Evolutionary conservation across 2,797 vertebrate species (phyloP), one percentile per base, ranked within the genome.

Genomic region (Sebastes diaconus): DNA sequence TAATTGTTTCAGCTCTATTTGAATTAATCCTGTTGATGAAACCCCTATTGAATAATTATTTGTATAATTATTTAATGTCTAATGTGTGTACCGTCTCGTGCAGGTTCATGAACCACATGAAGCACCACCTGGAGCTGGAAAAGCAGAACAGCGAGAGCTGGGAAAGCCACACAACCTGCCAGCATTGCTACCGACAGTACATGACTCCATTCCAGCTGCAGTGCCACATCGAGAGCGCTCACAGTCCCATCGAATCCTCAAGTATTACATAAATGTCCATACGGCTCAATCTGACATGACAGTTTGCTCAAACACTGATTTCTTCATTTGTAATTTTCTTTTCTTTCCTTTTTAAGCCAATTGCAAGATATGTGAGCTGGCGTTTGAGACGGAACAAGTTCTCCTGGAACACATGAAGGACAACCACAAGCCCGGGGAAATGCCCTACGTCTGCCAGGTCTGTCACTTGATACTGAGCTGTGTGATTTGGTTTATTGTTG

Each of bases 21-120:
- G 58, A 59, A 59, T 59, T 30, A 5, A 9, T 36, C 20, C 32
- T 22, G 61, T 61, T n/a, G 4, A 32, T 32, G 3, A 63, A 64
- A 36, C 30, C 12, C 3, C 20, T 63, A 34, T 34, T 34, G 60
- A n/a, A 36, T 36, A 20, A 52, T n/a, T 52, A 39, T 36, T 32
- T 32, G 32, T 1, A 34, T 4, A n/a, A 16, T 20, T 2, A 25
- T 42, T 18, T 6, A 18, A 50, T 50, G 39, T 20, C 20, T 61
- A 9, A 30, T 32, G 3, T 61, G 4, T 67, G 22, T 63, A 2
- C 30, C 9, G 13, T 70, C 29, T 24, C 30, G 75, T 81, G 9
- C 94, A 99, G 99, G 95, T 99, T 99, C 90, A 99, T 99, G 99
- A 99, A 99, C 95, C 98, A 99, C 90, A 99, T 99, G 98, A 99